Base-by-base conservation (phyloP, 2,797 vertebrate genomes). In the Alca torda region DNA sequence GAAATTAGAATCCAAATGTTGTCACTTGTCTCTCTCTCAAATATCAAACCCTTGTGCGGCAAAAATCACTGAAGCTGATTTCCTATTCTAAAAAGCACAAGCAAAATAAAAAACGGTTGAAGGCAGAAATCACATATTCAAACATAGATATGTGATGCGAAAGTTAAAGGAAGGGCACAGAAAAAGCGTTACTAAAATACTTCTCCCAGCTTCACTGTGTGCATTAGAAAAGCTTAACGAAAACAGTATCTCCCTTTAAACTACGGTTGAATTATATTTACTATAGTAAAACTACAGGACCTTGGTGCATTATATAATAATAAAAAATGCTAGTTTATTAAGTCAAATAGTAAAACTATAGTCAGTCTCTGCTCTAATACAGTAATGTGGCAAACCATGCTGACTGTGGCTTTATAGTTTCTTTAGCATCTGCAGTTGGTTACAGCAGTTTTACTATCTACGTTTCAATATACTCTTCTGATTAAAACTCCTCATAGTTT, bases 401-500 rank as follows among this genome's bases (percentile, higher is more conserved):
- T 92, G 96, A 94, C 93, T 92, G 72, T 2, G 5, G 43, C 80
- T 98, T 97, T 98, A 97, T 96, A 93, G 97, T 83, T 94, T 92
- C 89, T 95, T 96, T 72, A 95, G 94, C 98, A 98, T 98, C 97
- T 98, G 98, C 81, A 97, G 91, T 94, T 97, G 95, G 94, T 98
- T 98, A 98, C 6, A 2, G 89, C 77, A 79, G 96, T 95, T 98
- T 98, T 98, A 98, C 95, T 97, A 95, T 98, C 97, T 97, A 78
- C 89, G 56, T 94, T 88, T 98, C 98, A 98, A 98, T 98, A 98
- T 95, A 94, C 93, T 97, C 91, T 96, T 97, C 96, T 97, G 97
- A 98, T 98, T 98, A 97, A 98, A 98, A 97, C 83, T 94, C 84
- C 93, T 95, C 91, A 89, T 95, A 97, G 92, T 43, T 93, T 87